These are phyloP conservation scores for Thaumetopoea pityocampa DNA, from an alignment of 1,140 invertebrate genomes.

Conservation along the genomic window DNA sequence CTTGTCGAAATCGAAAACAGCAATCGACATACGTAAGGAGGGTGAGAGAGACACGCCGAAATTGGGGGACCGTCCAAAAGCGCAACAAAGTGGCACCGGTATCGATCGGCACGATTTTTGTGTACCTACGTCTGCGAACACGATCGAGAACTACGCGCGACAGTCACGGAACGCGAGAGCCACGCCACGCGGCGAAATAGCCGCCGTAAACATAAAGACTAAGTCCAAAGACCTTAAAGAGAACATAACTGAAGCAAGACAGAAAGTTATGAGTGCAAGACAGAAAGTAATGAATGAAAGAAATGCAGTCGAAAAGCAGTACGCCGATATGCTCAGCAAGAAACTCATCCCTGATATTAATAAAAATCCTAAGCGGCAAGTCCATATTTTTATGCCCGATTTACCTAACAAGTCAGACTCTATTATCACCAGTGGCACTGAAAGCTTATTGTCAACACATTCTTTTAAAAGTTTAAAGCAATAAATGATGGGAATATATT, in stretches of 20 bases:
- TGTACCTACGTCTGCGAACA: constrained; percentile 55
- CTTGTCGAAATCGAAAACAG: constrained; percentile 51
- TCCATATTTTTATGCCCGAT: constrained; percentile 83
- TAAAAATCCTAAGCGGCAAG: constrained; percentile 71
- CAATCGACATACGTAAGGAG: constrained; percentile 42
- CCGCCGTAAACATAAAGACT: constrained; percentile 33
- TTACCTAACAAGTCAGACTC: constrained; percentile 64
- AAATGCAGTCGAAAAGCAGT: constrained; percentile 59
- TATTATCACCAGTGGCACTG: constrained; percentile 34
- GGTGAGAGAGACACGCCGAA: constrained; percentile 28
- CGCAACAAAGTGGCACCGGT: constrained; percentile 31
- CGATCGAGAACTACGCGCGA: constrained; percentile 67
- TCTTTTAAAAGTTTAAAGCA: constrained; percentile 29
- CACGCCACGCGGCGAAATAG: constrained; percentile 51
- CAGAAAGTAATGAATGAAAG: constrained; percentile 47
- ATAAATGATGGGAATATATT: too few relatives aligned
- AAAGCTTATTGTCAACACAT: constrained; percentile 49
- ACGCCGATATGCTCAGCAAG: constrained; percentile 63
- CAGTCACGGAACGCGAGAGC: constrained; percentile 60
- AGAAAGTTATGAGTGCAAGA: constrained; percentile 50
- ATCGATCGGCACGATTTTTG: constrained; percentile 65
- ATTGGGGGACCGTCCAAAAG: constrained; percentile 32
- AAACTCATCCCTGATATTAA: constrained; percentile 59
- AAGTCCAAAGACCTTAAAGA: constrained; percentile 46
- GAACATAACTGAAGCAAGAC: constrained; percentile 48